These are phyloP conservation scores for Paramuricea clavata DNA, from an alignment of 92 coral and sea anemone species.

Conservation along the genomic window DNA sequence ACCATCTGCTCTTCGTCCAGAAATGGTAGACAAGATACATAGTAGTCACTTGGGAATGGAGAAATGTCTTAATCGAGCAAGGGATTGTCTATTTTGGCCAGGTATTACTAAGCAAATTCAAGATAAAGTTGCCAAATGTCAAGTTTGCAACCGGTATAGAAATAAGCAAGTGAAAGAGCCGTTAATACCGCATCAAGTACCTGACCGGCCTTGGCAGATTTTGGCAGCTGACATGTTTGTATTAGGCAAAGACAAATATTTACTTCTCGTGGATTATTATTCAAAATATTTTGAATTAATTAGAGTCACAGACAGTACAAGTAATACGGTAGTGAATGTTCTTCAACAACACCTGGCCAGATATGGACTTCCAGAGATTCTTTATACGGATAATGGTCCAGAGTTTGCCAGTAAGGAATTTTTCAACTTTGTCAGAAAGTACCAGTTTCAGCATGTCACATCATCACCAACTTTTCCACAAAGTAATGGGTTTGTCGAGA, in stretches of 20 bases:
- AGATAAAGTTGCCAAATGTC: constrained; percentile 30
- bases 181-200: constrained; percentile 41
- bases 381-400: constrained; percentile 60
- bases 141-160: constrained; percentile 42
- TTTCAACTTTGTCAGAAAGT: too few species aligned
- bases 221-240: too few species aligned
- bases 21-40: constrained; percentile 54
- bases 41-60: constrained; percentile 54
- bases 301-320: constrained; percentile 40
- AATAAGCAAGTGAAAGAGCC: constrained; percentile 51
- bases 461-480: constrained; percentile 60
- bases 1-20: background rate
- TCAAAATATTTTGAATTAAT: too few species aligned
- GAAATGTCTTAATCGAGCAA: constrained; percentile 29
- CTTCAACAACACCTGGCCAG: constrained; percentile 47
- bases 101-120: too few species aligned
- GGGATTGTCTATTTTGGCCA: constrained; percentile 36
- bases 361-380: constrained; percentile 49
- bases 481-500: constrained; percentile 59
- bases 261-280: too few species aligned
- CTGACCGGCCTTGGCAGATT: constrained; percentile 28
- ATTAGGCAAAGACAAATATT: too few species aligned
- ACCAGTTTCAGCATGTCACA: constrained; percentile 51
- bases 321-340: constrained; percentile 39
- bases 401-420: constrained; percentile 55